phyloP scores from a whole-genome alignment of 2,113 vertebrate species.

The Cephalopterus ornatus region DNA sequence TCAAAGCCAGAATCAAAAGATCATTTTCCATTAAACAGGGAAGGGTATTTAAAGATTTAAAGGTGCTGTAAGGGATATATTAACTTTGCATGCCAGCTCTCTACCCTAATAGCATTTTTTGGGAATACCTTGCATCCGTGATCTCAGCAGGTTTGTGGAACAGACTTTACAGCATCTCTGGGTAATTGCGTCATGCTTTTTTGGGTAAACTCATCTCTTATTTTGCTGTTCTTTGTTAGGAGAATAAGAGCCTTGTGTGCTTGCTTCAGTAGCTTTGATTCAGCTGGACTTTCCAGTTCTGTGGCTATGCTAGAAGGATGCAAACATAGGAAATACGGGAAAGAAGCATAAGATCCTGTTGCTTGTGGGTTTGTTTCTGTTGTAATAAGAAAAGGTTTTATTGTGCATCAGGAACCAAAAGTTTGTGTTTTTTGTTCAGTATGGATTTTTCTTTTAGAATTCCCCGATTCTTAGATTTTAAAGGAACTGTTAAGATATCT shows the following conservation, averaged over 20 bases:
- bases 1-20: neutral
- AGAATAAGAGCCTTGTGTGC: neutral
- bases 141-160: neutral
- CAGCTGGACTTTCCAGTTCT: neutral
- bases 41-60: neutral
- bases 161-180: neutral
- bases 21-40: neutral
- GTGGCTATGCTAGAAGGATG: neutral
- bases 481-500: neutral
- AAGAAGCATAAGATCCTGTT: neutral
- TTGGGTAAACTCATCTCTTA: fast-evolving
- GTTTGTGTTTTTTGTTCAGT: neutral
- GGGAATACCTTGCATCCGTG: neutral
- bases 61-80: neutral
- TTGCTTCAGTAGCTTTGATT: neutral
- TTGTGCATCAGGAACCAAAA: neutral
- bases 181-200: neutral
- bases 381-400: neutral
- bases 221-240: neutral
- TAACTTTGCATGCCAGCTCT: neutral
- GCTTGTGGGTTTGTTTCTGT: neutral
- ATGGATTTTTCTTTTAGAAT: neutral
- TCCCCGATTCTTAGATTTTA: neutral
- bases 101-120: neutral
- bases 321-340: neutral